Evolutionary conservation across 2,888 invertebrate species (phyloP).

Genomic region (Dicranocentrus wangi): DNA sequence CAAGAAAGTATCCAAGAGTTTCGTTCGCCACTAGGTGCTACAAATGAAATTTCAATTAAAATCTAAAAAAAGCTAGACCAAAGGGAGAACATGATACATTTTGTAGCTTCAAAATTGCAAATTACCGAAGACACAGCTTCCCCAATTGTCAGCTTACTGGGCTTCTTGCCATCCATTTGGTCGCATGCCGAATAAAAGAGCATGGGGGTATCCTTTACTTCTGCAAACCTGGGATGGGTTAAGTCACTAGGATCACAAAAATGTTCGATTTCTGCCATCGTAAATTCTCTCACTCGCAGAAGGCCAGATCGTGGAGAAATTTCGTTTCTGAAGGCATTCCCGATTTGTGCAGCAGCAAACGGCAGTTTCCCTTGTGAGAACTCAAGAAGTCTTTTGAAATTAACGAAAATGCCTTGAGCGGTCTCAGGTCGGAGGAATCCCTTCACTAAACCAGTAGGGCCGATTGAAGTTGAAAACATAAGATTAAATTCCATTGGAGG

Average conservation of each 20-base stretch:
- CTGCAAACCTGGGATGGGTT: slow-evolving; percentile 90
- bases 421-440: slow-evolving; percentile 97
- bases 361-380: slow-evolving; percentile 97
- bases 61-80: too few relatives aligned
- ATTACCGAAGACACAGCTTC: slow-evolving; percentile 85
- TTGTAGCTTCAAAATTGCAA: too few relatives aligned
- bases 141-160: slow-evolving; percentile 85
- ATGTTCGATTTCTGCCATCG: slow-evolving; percentile 99
- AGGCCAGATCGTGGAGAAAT: slow-evolving; percentile 98
- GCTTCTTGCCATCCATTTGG: slow-evolving; percentile 97
- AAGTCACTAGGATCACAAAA: slow-evolving; percentile 95
- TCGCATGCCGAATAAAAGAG: slow-evolving; percentile 94
- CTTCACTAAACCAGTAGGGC: slow-evolving; percentile 87
- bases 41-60: slow-evolving; percentile 57
- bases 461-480: slow-evolving; percentile 99
- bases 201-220: slow-evolving; percentile 84
- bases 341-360: slow-evolving; percentile 99
- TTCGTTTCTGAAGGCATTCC: slow-evolving; percentile 98
- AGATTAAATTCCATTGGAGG: slow-evolving; percentile 99
- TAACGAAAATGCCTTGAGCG: slow-evolving; percentile 99
- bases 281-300: slow-evolving; percentile 96
- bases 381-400: slow-evolving; percentile 96
- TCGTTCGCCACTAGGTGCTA: slow-evolving; percentile 93
- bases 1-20: slow-evolving; percentile 98
- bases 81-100: too few relatives aligned